Evolutionary conservation across 37 sponge, comb jelly and placozoan genomes (phyloP).

Genomic region (Petrosia ficiformis): DNA sequence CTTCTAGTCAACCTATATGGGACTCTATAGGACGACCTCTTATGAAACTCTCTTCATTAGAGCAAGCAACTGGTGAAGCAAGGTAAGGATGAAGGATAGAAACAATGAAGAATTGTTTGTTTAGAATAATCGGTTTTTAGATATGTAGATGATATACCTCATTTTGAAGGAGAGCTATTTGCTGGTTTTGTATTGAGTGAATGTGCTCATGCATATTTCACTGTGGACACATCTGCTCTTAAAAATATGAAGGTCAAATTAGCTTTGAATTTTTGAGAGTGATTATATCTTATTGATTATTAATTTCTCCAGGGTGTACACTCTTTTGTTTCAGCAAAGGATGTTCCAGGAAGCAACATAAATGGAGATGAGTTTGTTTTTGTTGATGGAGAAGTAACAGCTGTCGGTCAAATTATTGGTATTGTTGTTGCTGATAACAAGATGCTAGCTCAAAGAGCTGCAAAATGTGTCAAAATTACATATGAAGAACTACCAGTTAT

Average conservation of each 20-base stretch:
- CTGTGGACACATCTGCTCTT: constrained; percentile 17
- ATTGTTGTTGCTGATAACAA: constrained; percentile 39
- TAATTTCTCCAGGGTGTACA: constrained; percentile 41
- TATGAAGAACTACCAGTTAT: constrained; percentile 56
- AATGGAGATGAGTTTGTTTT: constrained; percentile 13
- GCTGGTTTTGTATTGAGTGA: constrained; percentile 40
- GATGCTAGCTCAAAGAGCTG: constrained; percentile 44
- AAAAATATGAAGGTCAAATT: background rate
- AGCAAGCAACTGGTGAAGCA: constrained; percentile 63
- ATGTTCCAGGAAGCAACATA: constrained; percentile 35
- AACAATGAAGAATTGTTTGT: too few relatives aligned
- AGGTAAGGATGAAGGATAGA: background rate
- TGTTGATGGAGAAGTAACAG: constrained; percentile 42
- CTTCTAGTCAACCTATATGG: constrained; percentile 9
- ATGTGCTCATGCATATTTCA: constrained; percentile 34
- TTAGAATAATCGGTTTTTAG: too few relatives aligned
- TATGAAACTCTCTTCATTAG: constrained; percentile 33
- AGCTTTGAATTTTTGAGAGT: too few relatives aligned
- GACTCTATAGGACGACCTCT: constrained; percentile 53
- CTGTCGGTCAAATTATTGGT: constrained; percentile 54
- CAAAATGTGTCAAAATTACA: constrained; percentile 20
- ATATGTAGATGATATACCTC: constrained; percentile 70
- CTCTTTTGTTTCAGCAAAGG: constrained; percentile 33
- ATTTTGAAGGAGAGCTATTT: constrained; percentile 31
- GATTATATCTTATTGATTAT: too few relatives aligned